Evolutionary conservation across 2,888 invertebrate genomes (phyloP), one percentile per base, ranked within the genome.

Genomic region (Leptopilina myrica): DNA sequence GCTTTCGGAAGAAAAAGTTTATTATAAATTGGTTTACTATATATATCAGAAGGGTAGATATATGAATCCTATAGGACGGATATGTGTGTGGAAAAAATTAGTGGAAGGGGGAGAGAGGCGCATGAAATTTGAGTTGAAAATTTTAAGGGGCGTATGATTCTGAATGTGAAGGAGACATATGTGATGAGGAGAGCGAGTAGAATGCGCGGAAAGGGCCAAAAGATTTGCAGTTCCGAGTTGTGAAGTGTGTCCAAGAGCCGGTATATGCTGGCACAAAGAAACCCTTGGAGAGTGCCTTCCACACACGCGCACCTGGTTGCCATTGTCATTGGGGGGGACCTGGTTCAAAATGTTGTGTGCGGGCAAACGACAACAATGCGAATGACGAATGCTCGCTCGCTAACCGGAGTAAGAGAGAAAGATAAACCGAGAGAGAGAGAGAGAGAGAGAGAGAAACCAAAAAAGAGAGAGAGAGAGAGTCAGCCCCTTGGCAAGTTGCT

Each of bases 361-460:
- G 69, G 69, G 53, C 69, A 33, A 73, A 73, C 49, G 69, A 73
- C 69, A 73, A 90, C 88, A 90, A 89, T 88, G 85, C 88, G 84
- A 86, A 43, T 87, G 86, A 87, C 88, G 88, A 89, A 90, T 90
- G 69, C 53, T 49, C 69, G 11, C 49, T 56, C 85, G 80, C 86
- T 26, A 89, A 89, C 88, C 87, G 88, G 88, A 87, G 85, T 88
- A 83, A 86, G 80, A 86, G 85, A 85, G 8, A 49, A 8, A 49
- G 6, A 86, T 84, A 85, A 86, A 85, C 84, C 84, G 85, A 86
- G 85, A 85, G 49, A 49, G 49, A 49, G 49, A 86, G 85, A 85
- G 5, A 86, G 85, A 49, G 49, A 86, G 85, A 85, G 20, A 20
- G 20, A 20, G 20, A 20, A 20, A 20, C 20, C 1, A 20, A 20